phyloP scores from a whole-genome alignment of 2,113 vertebrate genomes.

The Gorsachius goisagi region DNA sequence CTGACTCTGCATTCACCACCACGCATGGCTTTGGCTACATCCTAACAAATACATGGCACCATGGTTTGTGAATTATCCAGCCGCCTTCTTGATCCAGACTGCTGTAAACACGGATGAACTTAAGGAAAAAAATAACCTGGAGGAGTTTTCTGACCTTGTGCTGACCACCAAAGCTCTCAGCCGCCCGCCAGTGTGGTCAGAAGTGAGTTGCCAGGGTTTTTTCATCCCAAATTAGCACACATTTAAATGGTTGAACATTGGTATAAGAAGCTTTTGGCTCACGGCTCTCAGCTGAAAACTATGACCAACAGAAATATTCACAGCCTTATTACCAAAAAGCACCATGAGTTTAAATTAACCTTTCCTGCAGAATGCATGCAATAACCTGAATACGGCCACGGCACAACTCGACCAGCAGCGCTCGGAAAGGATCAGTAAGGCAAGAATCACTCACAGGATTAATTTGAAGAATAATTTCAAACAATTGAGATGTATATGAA shows the following conservation, averaged over 20 bases:
- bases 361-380: background rate
- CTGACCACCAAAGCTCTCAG: background rate
- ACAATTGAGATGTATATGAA: conserved; percentile 40
- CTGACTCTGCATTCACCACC: too few species aligned
- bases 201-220: background rate
- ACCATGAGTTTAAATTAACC: background rate
- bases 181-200: background rate
- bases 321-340: background rate
- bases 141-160: background rate
- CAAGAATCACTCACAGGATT: conserved; percentile 21
- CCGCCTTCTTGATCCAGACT: background rate
- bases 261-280: background rate
- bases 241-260: background rate
- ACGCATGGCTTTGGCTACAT: fast-evolving
- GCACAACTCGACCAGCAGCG: background rate
- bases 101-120: background rate
- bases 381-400: background rate
- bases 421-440: background rate
- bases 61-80: background rate
- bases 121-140: background rate
- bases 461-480: conserved; percentile 40
- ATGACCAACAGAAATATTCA: background rate
- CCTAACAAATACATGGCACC: background rate
- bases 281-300: background rate
- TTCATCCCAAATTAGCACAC: background rate